phyloP scores from a whole-genome alignment of 1,140 invertebrate genomes.

The Colletes gigas region DNA sequence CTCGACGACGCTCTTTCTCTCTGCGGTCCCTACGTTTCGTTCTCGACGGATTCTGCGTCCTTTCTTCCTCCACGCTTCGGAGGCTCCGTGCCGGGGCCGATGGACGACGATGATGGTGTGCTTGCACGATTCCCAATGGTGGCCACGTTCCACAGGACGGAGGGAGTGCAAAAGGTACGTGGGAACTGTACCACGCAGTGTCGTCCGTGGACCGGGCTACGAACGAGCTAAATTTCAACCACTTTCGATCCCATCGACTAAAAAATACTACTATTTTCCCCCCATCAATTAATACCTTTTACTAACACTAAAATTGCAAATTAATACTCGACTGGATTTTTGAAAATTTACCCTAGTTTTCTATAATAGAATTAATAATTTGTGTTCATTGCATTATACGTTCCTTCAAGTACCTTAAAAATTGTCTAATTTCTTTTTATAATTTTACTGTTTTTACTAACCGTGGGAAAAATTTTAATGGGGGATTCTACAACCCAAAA shows the following conservation, averaged over 20 bases:
- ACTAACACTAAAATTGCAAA: no score
- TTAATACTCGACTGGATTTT: no score
- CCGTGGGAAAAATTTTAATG: no score
- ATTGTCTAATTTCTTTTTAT: no score
- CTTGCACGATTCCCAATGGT: conserved; percentile 38
- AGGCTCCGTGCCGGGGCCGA: conserved; percentile 43
- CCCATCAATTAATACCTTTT: no score
- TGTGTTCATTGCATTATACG: no score
- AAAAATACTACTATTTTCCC: neutral
- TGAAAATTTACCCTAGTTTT: no score
- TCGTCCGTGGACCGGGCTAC: conserved; percentile 21
- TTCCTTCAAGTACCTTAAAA: no score
- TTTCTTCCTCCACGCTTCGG: conserved; percentile 11
- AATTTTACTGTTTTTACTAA: no score
- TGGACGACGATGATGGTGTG: conserved; percentile 31
- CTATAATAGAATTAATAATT: no score
- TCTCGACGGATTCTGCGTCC: conserved; percentile 16
- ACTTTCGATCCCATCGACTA: neutral
- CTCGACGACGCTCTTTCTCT: conserved; percentile 12
- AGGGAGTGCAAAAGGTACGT: conserved; percentile 74
- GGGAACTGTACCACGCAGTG: conserved; percentile 73
- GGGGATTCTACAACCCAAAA: no score
- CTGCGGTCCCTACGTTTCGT: neutral
- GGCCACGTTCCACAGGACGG: conserved; percentile 49
- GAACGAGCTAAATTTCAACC: conserved; percentile 35